These are phyloP conservation scores for Erynnis tages DNA, from an alignment of 2,888 invertebrate species.

Conservation along the genomic window DNA sequence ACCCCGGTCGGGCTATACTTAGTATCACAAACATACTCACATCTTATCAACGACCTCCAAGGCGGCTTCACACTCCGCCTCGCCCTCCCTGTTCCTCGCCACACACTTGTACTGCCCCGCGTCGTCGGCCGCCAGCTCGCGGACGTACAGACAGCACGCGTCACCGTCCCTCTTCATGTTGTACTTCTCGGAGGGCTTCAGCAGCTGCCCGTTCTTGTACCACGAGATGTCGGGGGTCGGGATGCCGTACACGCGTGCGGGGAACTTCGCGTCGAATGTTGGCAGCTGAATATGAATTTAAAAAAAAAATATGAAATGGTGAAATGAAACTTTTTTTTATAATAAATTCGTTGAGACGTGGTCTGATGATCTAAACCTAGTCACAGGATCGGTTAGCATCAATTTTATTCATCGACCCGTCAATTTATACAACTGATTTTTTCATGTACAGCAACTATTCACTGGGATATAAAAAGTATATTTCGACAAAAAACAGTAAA, in stretches of 20 bases:
- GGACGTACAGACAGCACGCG: constrained; percentile 87
- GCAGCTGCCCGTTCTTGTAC: constrained; percentile 90
- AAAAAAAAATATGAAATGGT: too few species aligned
- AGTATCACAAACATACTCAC: too few species aligned
- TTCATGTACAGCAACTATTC: too few species aligned
- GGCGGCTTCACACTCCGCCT: constrained; percentile 87
- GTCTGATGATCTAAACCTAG: too few species aligned
- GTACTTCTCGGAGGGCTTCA: constrained; percentile 87
- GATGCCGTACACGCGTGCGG: constrained; percentile 89
- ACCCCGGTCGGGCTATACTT: too few species aligned
- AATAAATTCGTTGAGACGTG: too few species aligned
- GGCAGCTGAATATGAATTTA: constrained; percentile 78
- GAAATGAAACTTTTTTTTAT: too few species aligned
- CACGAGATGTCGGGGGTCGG: constrained; percentile 93
- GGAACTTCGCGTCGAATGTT: constrained; percentile 90
- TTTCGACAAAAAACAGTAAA: too few species aligned
- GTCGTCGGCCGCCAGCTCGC: constrained; percentile 85
- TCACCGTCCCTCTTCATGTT: constrained; percentile 89
- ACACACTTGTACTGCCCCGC: constrained; percentile 89
- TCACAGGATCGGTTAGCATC: too few species aligned
- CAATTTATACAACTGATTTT: too few species aligned
- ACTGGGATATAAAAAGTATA: too few species aligned
- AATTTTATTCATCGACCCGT: too few species aligned
- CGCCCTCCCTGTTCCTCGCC: constrained; percentile 90
- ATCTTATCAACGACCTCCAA: constrained; percentile 91